Base-by-base conservation (phyloP, 2,888 invertebrate genomes). In the Drosophila picticornis region DNA sequence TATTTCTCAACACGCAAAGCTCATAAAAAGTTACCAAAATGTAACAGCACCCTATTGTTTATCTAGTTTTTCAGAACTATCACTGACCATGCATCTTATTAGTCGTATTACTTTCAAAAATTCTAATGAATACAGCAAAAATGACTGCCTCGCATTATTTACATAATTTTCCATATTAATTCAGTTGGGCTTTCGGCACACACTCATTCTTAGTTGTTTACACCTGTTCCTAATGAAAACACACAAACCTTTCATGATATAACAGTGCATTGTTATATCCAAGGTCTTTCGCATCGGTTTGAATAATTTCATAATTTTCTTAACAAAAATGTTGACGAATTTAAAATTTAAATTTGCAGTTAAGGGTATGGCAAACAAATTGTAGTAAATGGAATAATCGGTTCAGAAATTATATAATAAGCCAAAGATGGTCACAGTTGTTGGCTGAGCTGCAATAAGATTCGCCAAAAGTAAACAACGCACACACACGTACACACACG, bases 351-450 rank as follows among this genome's bases (percentile, higher is more conserved):
- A 83, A 84, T 81, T 83, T 84, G 56, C 63, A 63, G 74, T 72
- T 73, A 58, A 43, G 61, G 69, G 57, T 59, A 65, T 65, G 59
- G 68, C 75, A 76, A 71, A 68, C 75, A 72, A 65, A 75, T 70
- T 66, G 81, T 81, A 73, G 72, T 80, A 87, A 84, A 87, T 87
- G 81, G 72, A 84, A 84, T 84, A 85, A 85, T 84, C 67, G 78
- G 67, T 72, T 75, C 67, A 69, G 40, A 85, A 84, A 85, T 85
- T 81, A 88, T 85, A 84, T 85, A 85, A 85, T 79, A 69, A 64
- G 60, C 63, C 52, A 58, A 70, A 78, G 67, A 58, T 73, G 78
- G 84, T 85, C 85, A 85, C 88, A 87, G 88, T 85, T 76, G 85
- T 65, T 87, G 85, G 59, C 67, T 67, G 46, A 52, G 70, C 52